Percentiles rank a stretch among this genome's conserved stretches.
These are phyloP conservation scores for Tanypteryx hageni DNA, from an alignment of 2,888 invertebrate species.

Conservation along the genomic window DNA sequence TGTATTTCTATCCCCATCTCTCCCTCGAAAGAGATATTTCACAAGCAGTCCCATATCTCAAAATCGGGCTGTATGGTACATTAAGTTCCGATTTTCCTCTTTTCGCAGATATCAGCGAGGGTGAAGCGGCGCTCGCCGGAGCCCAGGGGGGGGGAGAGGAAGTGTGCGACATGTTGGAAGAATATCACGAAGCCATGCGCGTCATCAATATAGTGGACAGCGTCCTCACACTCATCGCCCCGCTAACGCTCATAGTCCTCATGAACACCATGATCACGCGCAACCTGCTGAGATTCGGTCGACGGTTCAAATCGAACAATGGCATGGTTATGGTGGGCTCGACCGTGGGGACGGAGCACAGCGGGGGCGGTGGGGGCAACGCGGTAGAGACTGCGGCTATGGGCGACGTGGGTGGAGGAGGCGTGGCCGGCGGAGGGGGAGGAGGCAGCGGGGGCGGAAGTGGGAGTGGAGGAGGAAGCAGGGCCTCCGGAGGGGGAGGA, in stretches of 20 bases:
- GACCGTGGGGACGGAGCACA: background rate
- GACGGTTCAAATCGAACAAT: constrained; percentile 73
- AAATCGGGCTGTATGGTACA: background rate
- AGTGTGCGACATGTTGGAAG: constrained; percentile 77
- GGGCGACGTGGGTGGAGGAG: background rate
- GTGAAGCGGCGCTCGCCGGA: background rate
- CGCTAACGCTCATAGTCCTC: constrained; percentile 79
- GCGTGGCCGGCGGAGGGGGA: background rate
- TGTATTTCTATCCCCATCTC: too few species aligned
- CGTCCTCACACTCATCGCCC: constrained; percentile 80
- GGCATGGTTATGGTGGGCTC: constrained; percentile 25
- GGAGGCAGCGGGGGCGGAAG: constrained; percentile 67
- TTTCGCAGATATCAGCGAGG: background rate
- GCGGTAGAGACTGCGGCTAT: background rate
- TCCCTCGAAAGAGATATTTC: too few species aligned
- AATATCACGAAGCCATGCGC: constrained; percentile 77
- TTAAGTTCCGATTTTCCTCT: background rate
- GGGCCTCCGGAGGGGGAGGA: constrained; percentile 69
- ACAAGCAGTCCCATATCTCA: too few species aligned
- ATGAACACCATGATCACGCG: constrained; percentile 82
- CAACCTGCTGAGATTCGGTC: constrained; percentile 76
- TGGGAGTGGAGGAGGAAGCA: constrained; percentile 72
- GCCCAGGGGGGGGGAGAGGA: constrained; percentile 68
- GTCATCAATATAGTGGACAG: constrained; percentile 80
- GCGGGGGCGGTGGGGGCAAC: constrained; percentile 13